Evolutionary conservation across 2,888 invertebrate species (phyloP).

Genomic region (Pecten maximus): DNA sequence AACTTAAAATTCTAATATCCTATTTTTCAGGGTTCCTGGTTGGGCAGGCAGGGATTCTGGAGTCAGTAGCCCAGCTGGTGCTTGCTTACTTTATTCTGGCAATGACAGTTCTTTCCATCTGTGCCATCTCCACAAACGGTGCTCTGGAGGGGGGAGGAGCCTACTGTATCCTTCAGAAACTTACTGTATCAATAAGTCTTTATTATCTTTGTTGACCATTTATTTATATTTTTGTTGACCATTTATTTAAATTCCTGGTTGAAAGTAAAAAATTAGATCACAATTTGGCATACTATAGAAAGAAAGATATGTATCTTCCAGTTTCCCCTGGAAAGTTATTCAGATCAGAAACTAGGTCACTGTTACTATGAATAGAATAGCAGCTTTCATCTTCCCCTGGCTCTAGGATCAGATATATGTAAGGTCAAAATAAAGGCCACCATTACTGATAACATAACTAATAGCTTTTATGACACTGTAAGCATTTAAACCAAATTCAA

Average conservation of each 20-base stretch:
- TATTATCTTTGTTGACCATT: neutral
- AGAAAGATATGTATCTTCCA: neutral
- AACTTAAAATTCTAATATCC: too few relatives aligned
- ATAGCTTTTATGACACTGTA: too few relatives aligned
- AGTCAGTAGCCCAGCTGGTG: conserved; percentile 92
- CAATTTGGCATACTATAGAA: neutral
- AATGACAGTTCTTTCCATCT: conserved; percentile 97
- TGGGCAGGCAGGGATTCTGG: conserved; percentile 96
- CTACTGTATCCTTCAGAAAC: conserved; percentile 92
- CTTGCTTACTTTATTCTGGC: conserved; percentile 97
- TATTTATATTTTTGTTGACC: neutral
- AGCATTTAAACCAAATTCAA: too few relatives aligned
- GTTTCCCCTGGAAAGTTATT: neutral
- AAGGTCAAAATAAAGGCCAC: too few relatives aligned
- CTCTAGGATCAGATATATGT: too few relatives aligned
- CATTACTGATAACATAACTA: too few relatives aligned
- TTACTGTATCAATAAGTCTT: too few relatives aligned
- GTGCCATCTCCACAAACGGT: conserved; percentile 99
- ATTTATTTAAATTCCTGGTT: neutral
- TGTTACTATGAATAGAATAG: too few relatives aligned
- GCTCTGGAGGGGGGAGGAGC: conserved; percentile 99
- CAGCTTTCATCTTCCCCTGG: too few relatives aligned
- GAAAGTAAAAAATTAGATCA: neutral
- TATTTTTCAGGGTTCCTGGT: conserved; percentile 93
- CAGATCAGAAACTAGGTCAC: too few relatives aligned